Percentiles rank a stretch among this genome's conserved stretches.
Conservation (phyloP, 53 echinoderm and acorn worm genomes). For the Henricia sp. region DNA sequence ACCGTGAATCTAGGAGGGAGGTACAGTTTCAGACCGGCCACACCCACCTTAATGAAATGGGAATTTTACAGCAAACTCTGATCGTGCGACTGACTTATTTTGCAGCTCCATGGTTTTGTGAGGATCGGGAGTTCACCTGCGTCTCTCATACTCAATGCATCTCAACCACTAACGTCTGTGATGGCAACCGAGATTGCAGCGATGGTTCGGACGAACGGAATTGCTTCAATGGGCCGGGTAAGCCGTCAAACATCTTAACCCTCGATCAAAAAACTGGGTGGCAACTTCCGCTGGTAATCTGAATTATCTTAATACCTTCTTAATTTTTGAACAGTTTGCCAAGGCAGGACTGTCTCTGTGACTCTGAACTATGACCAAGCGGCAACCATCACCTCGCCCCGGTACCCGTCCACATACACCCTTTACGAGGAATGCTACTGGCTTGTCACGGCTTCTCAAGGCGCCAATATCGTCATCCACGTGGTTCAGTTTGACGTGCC, state of each 20-base stretch:
- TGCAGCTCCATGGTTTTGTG: no score
- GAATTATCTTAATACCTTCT: no score
- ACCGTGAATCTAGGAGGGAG: no score
- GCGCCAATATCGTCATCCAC: conserved; percentile 5
- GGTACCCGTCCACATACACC: conserved; percentile 19
- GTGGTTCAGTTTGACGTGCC: conserved; percentile 13
- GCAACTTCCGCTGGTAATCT: no score
- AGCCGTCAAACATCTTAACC: no score
- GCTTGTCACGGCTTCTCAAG: neutral
- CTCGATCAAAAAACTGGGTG: no score
- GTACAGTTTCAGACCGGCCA: no score
- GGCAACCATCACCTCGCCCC: conserved; percentile 13
- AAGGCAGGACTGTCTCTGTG: neutral
- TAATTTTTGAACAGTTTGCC: conserved; percentile 11
- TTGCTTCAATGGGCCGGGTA: conserved; percentile 17
- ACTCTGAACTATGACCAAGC: neutral
- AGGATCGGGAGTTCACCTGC: conserved; percentile 1
- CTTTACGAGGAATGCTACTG: conserved; percentile 38
- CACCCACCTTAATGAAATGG: no score
- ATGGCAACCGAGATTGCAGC: neutral
- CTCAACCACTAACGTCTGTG: neutral
- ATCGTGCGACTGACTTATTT: no score
- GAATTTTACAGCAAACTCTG: no score
- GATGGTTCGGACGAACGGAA: conserved; percentile 1
- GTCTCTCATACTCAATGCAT: neutral